Percentiles rank a stretch among this genome's conserved stretches.
phyloP scores from a whole-genome alignment of 2,888 invertebrate genomes.

The Hirtodrosophila confusa region DNA sequence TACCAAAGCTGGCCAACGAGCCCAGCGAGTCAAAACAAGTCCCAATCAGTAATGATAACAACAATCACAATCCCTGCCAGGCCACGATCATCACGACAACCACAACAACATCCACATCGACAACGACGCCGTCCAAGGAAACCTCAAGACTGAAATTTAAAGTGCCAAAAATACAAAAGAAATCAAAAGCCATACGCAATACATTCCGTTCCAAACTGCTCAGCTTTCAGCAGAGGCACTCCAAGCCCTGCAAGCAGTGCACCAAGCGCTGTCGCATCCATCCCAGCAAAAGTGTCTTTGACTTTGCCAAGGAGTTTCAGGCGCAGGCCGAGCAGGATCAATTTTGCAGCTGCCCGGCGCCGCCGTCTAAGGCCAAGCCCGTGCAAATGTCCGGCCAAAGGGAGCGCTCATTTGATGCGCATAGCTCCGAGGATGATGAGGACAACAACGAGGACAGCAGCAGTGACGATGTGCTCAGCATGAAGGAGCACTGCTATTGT shows the following conservation, averaged over 20 bases:
- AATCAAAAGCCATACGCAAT: constrained; percentile 82
- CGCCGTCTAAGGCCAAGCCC: constrained; percentile 27
- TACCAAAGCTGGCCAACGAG: constrained; percentile 29
- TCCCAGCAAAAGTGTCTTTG: constrained; percentile 82
- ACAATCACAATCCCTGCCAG: constrained; percentile 37
- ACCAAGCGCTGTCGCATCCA: constrained; percentile 82
- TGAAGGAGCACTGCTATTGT: constrained; percentile 83
- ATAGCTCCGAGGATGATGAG: constrained; percentile 60
- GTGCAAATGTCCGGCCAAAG: constrained; percentile 47
- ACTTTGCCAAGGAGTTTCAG: constrained; percentile 81
- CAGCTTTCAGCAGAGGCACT: constrained; percentile 79
- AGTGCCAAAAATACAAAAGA: constrained; percentile 83
- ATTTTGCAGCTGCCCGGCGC: constrained; percentile 79
- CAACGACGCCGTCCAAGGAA: constrained; percentile 78
- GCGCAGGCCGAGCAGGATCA: constrained; percentile 54
- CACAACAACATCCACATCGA: constrained; percentile 36
- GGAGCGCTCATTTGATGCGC: constrained; percentile 54
- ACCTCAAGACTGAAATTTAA: constrained; percentile 80
- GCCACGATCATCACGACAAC: constrained; percentile 55
- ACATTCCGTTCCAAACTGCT: constrained; percentile 83
- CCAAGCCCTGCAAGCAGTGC: constrained; percentile 82
- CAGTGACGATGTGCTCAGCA: constrained; percentile 80
- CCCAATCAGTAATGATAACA: constrained; percentile 30
- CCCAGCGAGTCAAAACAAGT: constrained; percentile 5
- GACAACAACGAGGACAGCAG: constrained; percentile 67